Conservation (phyloP, 2,888 invertebrate genomes). For the Gortyna flavago region DNA sequence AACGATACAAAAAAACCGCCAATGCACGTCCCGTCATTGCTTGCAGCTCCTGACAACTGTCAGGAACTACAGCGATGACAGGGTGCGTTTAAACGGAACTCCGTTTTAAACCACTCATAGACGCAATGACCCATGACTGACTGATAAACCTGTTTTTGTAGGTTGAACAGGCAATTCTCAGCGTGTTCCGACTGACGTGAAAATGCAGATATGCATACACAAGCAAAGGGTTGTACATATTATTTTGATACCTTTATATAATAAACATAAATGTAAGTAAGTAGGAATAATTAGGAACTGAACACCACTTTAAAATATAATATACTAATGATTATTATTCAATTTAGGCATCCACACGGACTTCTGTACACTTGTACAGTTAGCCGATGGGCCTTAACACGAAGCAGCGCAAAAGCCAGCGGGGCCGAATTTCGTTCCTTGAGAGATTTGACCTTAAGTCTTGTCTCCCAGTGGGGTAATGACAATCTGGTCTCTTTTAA, state of each 20-base stretch:
- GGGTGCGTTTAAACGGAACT: background rate
- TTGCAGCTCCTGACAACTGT: conserved; percentile 9
- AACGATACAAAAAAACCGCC: background rate
- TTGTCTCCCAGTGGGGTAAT: too few relatives aligned
- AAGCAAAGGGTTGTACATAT: background rate
- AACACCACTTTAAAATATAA: background rate
- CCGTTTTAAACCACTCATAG: conserved; percentile 6
- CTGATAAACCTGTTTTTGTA: conserved; percentile 32
- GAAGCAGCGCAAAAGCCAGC: too few relatives aligned
- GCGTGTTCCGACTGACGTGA: conserved; percentile 21
- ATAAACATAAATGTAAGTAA: too few relatives aligned
- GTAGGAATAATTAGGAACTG: background rate
- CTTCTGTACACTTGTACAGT: background rate
- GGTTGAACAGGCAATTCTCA: conserved; percentile 21
- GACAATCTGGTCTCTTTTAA: too few relatives aligned
- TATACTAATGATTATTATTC: background rate
- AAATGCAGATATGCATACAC: conserved; percentile 12
- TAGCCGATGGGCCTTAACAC: background rate
- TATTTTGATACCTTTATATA: background rate
- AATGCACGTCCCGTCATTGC: background rate
- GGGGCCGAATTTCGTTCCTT: too few relatives aligned
- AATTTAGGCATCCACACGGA: background rate
- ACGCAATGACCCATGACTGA: conserved; percentile 4
- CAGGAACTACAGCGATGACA: background rate
- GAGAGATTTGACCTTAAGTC: too few relatives aligned